Conservation (phyloP, 2,797 vertebrate species). For the Muraenolepis orangiensis region DNA sequence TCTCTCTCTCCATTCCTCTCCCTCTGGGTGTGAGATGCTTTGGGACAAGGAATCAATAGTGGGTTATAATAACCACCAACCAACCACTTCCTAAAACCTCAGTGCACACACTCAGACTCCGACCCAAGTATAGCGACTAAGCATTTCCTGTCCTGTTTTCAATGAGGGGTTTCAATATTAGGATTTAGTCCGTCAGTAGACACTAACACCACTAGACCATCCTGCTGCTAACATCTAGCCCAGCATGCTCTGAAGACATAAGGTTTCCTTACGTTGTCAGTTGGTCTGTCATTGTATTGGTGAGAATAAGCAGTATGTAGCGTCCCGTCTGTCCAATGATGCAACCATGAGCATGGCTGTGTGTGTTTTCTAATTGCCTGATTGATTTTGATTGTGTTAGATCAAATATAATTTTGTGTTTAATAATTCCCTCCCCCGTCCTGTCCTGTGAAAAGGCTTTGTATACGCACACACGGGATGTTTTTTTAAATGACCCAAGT, state of each 20-base stretch:
- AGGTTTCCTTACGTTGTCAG: neutral
- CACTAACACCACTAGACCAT: neutral
- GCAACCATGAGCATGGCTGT: no score
- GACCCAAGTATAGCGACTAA: neutral
- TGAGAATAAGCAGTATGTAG: no score
- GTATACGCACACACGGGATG: neutral
- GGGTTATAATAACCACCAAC: neutral
- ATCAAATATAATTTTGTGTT: neutral
- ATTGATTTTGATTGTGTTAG: neutral
- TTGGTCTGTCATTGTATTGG: neutral
- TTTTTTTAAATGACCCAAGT: neutral
- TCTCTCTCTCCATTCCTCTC: slow-evolving; percentile 29
- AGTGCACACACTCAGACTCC: neutral
- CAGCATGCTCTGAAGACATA: neutral
- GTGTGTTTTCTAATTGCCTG: neutral
- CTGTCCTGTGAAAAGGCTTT: neutral
- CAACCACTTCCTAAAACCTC: neutral
- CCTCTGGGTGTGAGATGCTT: slow-evolving; percentile 1
- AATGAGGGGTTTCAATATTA: neutral
- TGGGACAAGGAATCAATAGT: neutral
- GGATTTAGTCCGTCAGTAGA: neutral
- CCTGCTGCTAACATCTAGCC: neutral
- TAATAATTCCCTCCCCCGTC: neutral
- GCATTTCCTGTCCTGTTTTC: neutral
- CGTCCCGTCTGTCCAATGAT: no score